phyloP scores from a whole-genome alignment of 2,888 invertebrate genomes.

The Aphidoletes aphidimyza region DNA sequence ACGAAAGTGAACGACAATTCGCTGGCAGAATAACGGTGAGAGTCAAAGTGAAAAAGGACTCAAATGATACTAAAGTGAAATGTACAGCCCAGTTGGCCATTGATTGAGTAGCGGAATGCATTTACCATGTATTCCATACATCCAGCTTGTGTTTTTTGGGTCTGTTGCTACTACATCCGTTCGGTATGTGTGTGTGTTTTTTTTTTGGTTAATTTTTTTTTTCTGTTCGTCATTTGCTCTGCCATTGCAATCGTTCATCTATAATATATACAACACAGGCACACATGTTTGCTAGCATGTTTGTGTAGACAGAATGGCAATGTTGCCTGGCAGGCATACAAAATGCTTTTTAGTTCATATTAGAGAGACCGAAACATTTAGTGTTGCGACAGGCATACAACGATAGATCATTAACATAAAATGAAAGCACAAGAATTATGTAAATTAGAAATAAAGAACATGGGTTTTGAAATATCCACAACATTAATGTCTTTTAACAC shows the following conservation, averaged over 20 bases:
- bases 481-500: constrained; percentile 31
- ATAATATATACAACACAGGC: constrained; percentile 3
- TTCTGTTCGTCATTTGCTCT: not conserved
- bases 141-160: too few species aligned
- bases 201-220: too few species aligned
- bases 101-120: not conserved
- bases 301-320: not conserved
- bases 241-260: constrained; percentile 15
- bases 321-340: constrained; percentile 33
- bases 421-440: constrained; percentile 53
- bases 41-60: constrained; percentile 24
- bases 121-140: not conserved
- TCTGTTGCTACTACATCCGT: too few species aligned
- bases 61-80: not conserved
- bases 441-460: constrained; percentile 52
- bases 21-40: not conserved
- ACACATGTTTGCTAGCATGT: constrained; percentile 1
- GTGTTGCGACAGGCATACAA: constrained; percentile 23
- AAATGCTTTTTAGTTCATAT: constrained; percentile 37
- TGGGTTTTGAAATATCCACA: constrained; percentile 36
- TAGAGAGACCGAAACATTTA: constrained; percentile 1
- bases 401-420: constrained; percentile 53
- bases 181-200: too few species aligned
- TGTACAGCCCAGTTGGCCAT: not conserved
- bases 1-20: constrained; percentile 24